Base-by-base conservation (phyloP, 2,113 vertebrate species). In the Scytalopus superciliaris region DNA sequence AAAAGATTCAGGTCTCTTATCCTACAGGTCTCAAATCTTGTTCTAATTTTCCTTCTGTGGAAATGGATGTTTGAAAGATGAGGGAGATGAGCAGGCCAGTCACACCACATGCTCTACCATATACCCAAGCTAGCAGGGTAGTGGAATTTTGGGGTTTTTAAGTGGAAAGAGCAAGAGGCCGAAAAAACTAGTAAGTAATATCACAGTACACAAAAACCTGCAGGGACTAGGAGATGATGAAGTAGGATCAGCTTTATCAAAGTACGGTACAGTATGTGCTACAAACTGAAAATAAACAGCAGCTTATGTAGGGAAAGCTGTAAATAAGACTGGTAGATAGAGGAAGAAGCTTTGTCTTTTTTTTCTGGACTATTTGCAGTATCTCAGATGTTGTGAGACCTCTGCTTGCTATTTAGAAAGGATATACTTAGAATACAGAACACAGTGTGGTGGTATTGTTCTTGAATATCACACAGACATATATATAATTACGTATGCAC, bases 161-260 rank as follows among this genome's bases (percentile, higher is more conserved):
- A 75, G 35, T 30, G 52, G 49, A 80, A 95, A 90, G 67, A 95
- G 39, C 42, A 95, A 96, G 82, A 97, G 72, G n/a, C 86, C 11
- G 77, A 86, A 84, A 96, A 96, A 95, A 49, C 56, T 83, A 67
- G 53, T 95, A 94, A 96, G 98, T 97, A 97, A 95, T 97, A 93
- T 94, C 30, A 66, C 21, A 66, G 47, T 73, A 44, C 31, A 50
- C 67, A 60, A 73, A 94, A 94, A 82, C 93, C 94, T 97, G 53
- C 52, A 72, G 77, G 90, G 82, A 87, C 84, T n/a, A 78, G 45
- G 73, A 96, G 76, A 86, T 90, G 95, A 94, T 86, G 72, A 93
- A 96, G 52, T 79, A 82, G 49, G 22, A 92, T 96, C 67, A 56
- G 21, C 79, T 97, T 96, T 88, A 83, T 95, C 86, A 91, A 91